Evolutionary conservation across 2,888 invertebrate genomes (phyloP).

Genomic region (Rapana venosa): DNA sequence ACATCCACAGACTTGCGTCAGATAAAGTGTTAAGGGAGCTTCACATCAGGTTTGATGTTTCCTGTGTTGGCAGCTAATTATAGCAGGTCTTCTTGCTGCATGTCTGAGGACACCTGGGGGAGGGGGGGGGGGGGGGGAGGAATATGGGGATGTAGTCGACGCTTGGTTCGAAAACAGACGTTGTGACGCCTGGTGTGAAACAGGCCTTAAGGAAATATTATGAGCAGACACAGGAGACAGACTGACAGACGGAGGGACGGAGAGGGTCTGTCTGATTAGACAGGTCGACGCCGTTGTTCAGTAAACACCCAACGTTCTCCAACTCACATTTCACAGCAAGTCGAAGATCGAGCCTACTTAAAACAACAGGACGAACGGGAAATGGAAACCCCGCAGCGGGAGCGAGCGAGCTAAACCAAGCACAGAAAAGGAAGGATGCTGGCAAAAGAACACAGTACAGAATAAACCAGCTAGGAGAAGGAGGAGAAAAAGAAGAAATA

Average conservation of each 20-base stretch:
- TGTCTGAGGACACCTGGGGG: too few relatives aligned
- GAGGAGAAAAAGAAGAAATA: too few relatives aligned
- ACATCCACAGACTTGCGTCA: too few relatives aligned
- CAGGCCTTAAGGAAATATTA: background rate
- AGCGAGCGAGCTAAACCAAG: background rate
- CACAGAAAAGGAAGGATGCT: background rate
- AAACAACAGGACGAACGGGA: conserved; percentile 3
- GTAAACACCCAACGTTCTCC: conserved; percentile 10
- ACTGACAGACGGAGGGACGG: background rate
- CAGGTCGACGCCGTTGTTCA: conserved; percentile 5
- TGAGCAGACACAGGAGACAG: background rate
- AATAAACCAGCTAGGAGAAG: too few relatives aligned
- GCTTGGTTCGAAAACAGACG: background rate
- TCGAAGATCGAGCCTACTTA: background rate
- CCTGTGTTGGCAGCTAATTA: too few relatives aligned
- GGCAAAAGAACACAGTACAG: background rate
- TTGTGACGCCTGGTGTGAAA: background rate
- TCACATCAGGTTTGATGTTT: too few relatives aligned
- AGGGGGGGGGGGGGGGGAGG: background rate
- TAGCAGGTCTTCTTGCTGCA: too few relatives aligned
- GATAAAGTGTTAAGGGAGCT: too few relatives aligned
- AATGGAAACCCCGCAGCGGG: background rate
- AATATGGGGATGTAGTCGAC: background rate
- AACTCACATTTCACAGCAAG: background rate
- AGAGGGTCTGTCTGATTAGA: conserved; percentile 1